These are phyloP conservation scores for Neotoxoptera formosana DNA, from an alignment of 1,140 invertebrate species.

Conservation along the genomic window DNA sequence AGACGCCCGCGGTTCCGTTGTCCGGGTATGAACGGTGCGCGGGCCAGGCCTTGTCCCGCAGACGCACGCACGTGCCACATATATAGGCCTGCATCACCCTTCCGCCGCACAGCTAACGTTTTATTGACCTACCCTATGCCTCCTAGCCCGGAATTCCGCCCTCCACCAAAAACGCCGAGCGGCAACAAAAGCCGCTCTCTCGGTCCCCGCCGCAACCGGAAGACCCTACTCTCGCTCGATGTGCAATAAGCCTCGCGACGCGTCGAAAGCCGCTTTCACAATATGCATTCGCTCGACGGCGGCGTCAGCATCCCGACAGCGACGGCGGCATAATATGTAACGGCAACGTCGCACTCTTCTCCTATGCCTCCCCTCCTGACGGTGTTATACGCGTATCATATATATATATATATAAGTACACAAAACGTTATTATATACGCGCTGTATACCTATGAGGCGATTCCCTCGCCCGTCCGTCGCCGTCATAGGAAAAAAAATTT, in stretches of 20 bases:
- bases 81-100: not conserved
- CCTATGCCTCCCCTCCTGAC: not conserved
- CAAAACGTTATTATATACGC: not conserved
- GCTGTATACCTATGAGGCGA: not conserved
- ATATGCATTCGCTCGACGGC: conserved; percentile 22
- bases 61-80: conserved; percentile 38
- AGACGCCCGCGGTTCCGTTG: not conserved
- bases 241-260: not conserved
- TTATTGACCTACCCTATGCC: conserved; percentile 48
- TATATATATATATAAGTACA: not conserved
- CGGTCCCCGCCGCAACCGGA: not conserved
- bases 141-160: conserved; percentile 28
- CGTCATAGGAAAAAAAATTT: not conserved
- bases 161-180: not conserved
- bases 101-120: not conserved
- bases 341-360: conserved; percentile 15
- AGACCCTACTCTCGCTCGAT: not conserved
- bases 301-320: conserved; percentile 19
- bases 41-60: not conserved
- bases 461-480: not conserved
- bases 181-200: not conserved
- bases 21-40: not conserved
- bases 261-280: not conserved
- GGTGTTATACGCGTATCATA: not conserved
- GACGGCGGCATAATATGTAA: not conserved